These are phyloP conservation scores for Porites divaricata DNA, from an alignment of 92 coral and sea anemone genomes.

Conservation along the genomic window DNA sequence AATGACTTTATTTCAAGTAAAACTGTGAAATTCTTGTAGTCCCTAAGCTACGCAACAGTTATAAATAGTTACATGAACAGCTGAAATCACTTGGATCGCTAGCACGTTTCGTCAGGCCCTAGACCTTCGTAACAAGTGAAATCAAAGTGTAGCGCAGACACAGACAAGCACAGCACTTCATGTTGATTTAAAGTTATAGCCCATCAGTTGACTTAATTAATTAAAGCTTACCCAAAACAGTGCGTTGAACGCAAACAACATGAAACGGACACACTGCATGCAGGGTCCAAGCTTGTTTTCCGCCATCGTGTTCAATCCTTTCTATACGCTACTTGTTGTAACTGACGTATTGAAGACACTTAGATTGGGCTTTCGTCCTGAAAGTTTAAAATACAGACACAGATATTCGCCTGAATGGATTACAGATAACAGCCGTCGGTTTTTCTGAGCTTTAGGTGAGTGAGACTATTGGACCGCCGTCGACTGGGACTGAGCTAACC, in stretches of 20 bases:
- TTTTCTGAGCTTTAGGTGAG: too few species aligned
- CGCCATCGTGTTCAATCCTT: constrained; percentile 23
- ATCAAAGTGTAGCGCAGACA: background rate
- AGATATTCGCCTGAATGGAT: background rate
- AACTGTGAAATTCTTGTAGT: too few species aligned
- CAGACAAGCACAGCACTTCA: background rate
- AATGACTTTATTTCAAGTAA: too few species aligned
- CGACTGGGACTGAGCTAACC: too few species aligned
- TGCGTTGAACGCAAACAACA: constrained; percentile 75
- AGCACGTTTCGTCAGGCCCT: too few species aligned
- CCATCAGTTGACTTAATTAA: background rate
- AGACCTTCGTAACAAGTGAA: too few species aligned
- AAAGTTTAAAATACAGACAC: background rate
- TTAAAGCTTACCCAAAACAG: constrained; percentile 89
- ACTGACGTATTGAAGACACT: background rate
- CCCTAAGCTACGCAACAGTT: too few species aligned
- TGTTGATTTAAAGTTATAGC: background rate
- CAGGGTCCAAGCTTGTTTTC: constrained; percentile 84
- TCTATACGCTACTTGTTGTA: constrained; percentile 1
- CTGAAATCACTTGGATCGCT: too few species aligned
- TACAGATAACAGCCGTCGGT: background rate
- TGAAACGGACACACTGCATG: constrained; percentile 86
- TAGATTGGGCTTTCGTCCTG: constrained; percentile 7
- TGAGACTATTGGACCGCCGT: too few species aligned
- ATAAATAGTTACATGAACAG: too few species aligned